Evolutionary conservation across 2,113 vertebrate genomes (phyloP), one percentile per base, ranked within the genome.

Genomic region (Hippolais icterina): DNA sequence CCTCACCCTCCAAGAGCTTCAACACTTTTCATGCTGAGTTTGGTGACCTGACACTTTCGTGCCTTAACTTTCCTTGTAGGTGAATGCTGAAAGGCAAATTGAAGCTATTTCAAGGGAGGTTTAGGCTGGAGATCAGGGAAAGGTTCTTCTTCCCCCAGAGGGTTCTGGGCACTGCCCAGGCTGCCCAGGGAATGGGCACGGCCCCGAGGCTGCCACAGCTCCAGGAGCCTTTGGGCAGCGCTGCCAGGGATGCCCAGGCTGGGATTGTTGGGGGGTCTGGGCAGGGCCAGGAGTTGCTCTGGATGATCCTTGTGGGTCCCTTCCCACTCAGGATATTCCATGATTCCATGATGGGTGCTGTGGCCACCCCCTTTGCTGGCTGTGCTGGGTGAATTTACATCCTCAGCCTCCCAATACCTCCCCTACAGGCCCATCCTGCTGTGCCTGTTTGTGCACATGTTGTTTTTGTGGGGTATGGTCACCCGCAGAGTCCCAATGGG

Each of bases 71-170:
- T 15, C 25, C 23, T 46, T 35, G 21, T 9, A 54, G 85, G 70
- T n/a, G 64, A 89, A 20, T 35, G 59, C 74, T 74, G 25, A 49
- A 41, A 65, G 29, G 21, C 61, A 82, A 84, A 28, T 52, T 42
- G 41, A 42, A 63, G 21, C 18, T 56, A 17, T 49, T n/a, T 13
- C 18, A 20, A 41, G 63, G 35, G 4, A 15, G 29, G 21, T 1
- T 69, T 2, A 35, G 47, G 22, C 0, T 47, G 54, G 41, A 22
- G 1, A 2, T 9, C 0, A 63, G 47, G 25, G 15, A 2, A 60
- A 68, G 9, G 39, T 11, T 60, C 23, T 53, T 64, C 16, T 53
- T 72, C 17, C 41, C 35, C 24, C 47, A 61, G 70, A 69, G 47
- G 69, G 15, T 74, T 31, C 18, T 23, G 22, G 75, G 68, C 77